phyloP scores from a whole-genome alignment of 2,113 vertebrate genomes.

The Labeo rohita region DNA sequence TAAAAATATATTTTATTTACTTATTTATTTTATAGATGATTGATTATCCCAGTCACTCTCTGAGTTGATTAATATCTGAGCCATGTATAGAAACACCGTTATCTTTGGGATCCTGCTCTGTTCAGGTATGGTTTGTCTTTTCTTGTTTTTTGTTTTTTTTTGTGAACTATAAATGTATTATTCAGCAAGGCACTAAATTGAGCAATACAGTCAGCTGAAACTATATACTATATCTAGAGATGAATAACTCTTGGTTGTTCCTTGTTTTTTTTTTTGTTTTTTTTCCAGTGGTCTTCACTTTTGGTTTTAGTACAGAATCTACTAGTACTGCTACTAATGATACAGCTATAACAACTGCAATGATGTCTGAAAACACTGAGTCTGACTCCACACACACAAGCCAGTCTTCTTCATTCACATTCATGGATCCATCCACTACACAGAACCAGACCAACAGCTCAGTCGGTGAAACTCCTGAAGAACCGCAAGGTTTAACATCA shows the following conservation, averaged over 20 bases:
- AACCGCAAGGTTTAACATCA: slow-evolving; percentile 52
- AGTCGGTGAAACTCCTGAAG: neutral
- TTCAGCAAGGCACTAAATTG: neutral
- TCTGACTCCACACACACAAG: neutral
- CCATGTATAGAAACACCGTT: slow-evolving; percentile 34
- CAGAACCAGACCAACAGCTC: neutral
- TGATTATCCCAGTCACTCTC: neutral
- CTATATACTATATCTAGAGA: neutral
- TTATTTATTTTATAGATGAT: neutral
- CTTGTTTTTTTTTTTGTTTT: neutral
- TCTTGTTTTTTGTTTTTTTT: too few relatives aligned
- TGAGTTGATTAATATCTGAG: neutral
- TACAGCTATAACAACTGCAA: too few relatives aligned
- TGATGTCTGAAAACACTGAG: neutral
- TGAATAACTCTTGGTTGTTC: neutral
- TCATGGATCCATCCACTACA: neutral
- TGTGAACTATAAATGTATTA: neutral
- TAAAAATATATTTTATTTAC: neutral
- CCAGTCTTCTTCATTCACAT: neutral
- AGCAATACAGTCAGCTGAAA: neutral
- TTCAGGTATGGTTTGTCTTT: slow-evolving; percentile 36
- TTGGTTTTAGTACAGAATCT: too few relatives aligned
- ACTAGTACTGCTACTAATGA: too few relatives aligned
- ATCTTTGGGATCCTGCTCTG: slow-evolving; percentile 37
- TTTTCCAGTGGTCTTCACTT: neutral